Base-by-base conservation (phyloP, 2,797 vertebrate genomes). In the Sebastes steindachneri region DNA sequence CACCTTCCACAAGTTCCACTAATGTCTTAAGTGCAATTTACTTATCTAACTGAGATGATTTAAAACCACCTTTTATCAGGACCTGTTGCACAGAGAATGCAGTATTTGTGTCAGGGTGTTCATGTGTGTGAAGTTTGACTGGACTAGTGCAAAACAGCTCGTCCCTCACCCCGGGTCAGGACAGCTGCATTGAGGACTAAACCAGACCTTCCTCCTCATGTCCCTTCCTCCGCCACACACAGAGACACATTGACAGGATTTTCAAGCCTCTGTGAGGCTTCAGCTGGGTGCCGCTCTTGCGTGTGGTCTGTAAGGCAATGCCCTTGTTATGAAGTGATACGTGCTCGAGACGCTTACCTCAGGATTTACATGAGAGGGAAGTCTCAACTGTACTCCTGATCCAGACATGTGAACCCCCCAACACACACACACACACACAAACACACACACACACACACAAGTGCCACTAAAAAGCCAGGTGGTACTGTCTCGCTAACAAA, bases 251-350 rank as follows among this genome's bases (percentile, higher is more conserved):
- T 79, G 86, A 80, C 83, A 60, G 88, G 84, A 82, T 86, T 85
- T 80, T 82, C 68, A 72, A 62, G 57, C 68, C 79, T 71, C 73
- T 59, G 33, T 12, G 1, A 75, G 84, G 88, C 70, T 92, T 92
- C 88, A 90, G 84, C 73, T 60, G 60, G 86, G 85, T 84, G 90
- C 86, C 74, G 25, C 53, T 82, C 80, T 70, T 90, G 90, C 83
- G 92, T 95, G 94, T 95, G 95, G 95, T 95, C 94, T 93, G 93
- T 92, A 93, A 95, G 85, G 86, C 80, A 90, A 94, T 91, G 88
- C 91, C 80, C 87, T 91, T 84, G 83, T 93, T 91, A 92, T 92
- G 84, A 92, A 85, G 83, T 80, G 80, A 77, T 92, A 92, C 89
- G 91, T 94, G 91, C 93, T 88, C 31, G 6, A 79, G 88, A 78